Evolutionary conservation across 1,140 invertebrate genomes (phyloP).

Genomic region (Pygmarrhopalites habei): DNA sequence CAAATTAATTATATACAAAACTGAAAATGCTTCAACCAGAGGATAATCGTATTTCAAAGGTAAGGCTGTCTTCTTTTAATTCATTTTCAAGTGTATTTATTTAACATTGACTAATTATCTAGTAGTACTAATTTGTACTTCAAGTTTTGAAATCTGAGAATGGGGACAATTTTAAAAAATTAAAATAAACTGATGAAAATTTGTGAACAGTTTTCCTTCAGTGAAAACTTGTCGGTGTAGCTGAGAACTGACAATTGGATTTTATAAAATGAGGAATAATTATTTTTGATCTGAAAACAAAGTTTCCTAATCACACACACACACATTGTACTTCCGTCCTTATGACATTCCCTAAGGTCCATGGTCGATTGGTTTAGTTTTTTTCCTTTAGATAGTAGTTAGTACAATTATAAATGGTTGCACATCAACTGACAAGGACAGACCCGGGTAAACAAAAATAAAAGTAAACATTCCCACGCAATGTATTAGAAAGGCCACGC

Average conservation of each 20-base stretch:
- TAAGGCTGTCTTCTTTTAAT: constrained; percentile 6
- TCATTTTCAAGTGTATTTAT: neutral
- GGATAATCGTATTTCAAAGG: constrained; percentile 32
- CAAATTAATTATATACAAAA: no score
- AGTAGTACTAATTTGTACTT: neutral
- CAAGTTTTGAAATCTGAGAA: neutral
- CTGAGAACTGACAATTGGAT: neutral
- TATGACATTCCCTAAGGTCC: no score
- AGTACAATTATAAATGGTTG: neutral
- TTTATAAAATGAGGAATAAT: no score
- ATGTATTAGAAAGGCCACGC: neutral
- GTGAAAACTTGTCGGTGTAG: neutral
- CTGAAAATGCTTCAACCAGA: constrained; percentile 30
- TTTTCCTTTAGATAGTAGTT: no score
- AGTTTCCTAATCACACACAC: no score
- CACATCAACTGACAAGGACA: neutral
- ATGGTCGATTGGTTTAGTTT: no score
- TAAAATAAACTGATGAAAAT: neutral
- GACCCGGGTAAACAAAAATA: neutral
- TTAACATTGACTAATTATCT: neutral
- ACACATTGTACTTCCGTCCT: no score
- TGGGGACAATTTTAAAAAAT: neutral
- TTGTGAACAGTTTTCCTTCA: neutral
- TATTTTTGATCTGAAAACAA: no score
- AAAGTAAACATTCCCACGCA: neutral